Evolutionary conservation across 2,888 invertebrate genomes (phyloP).

Genomic region (Cataglyphis cursor): DNA sequence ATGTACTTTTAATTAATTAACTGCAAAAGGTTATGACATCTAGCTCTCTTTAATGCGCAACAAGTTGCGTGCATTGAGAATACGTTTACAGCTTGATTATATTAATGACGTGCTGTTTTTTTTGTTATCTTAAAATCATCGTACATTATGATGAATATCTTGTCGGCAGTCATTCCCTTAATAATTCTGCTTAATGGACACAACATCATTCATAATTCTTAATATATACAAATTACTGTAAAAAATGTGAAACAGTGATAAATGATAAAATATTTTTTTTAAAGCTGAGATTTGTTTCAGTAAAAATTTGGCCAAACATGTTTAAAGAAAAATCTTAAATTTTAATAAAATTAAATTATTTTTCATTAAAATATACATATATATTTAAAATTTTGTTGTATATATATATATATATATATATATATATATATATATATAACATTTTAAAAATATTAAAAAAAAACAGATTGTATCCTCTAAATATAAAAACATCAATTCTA

Average conservation of each 20-base stretch:
- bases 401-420: too few species aligned
- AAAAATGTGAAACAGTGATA: background rate
- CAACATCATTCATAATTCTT: slow-evolving; percentile 2
- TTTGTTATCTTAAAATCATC: slow-evolving; percentile 32
- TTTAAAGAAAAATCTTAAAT: background rate
- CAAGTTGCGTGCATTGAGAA: slow-evolving; percentile 24
- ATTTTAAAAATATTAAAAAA: background rate
- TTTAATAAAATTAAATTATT: slow-evolving; percentile 10
- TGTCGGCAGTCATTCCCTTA: background rate
- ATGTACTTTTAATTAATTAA: slow-evolving; percentile 25
- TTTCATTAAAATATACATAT: background rate
- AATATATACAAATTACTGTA: background rate
- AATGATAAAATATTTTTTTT: background rate
- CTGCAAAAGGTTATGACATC: background rate
- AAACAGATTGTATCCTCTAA: background rate
- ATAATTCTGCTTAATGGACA: slow-evolving; percentile 10
- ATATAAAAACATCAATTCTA: background rate
- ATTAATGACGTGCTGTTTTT: background rate
- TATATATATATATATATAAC: background rate
- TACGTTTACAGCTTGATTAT: background rate
- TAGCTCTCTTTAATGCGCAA: background rate
- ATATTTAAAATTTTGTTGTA: too few species aligned
- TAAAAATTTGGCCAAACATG: background rate
- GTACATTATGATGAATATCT: slow-evolving; percentile 14
- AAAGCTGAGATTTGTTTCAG: background rate